Evolutionary conservation across 35 echinoderm and acorn worm species (phyloP).

Genomic region (Heliocidaris erythrogramma): DNA sequence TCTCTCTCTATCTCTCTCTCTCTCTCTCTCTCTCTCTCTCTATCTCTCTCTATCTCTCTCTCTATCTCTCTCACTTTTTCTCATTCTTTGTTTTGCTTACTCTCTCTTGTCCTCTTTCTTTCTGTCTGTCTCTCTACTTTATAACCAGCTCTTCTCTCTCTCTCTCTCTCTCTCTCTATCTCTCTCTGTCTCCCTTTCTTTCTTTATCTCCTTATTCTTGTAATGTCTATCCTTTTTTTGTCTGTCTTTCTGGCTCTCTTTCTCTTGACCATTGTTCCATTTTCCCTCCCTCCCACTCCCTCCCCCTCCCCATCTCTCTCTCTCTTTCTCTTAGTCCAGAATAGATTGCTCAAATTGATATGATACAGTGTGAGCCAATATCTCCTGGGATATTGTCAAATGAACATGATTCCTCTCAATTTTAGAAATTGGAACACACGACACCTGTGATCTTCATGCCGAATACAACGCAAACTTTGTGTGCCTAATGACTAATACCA

Average conservation of each 20-base stretch:
- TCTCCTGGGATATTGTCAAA: conserved; percentile 1
- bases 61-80: neutral
- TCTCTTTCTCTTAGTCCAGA: neutral
- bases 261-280: too few species aligned
- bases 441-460: neutral
- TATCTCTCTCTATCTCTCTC: neutral
- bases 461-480: neutral
- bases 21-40: neutral
- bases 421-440: neutral
- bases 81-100: too few species aligned
- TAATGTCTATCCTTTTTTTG: too few species aligned
- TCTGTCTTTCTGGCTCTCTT: too few species aligned
- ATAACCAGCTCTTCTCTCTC: too few species aligned
- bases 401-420: conserved; percentile 2
- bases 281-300: neutral
- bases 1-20: too few species aligned
- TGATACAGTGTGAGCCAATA: neutral
- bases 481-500: neutral
- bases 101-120: too few species aligned
- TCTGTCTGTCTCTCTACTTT: too few species aligned
- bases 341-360: neutral
- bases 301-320: neutral
- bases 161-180: too few species aligned
- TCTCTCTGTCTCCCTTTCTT: too few species aligned
- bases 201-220: too few species aligned